Base-by-base conservation (phyloP, 2,113 vertebrate genomes). In the Solea senegalensis region DNA sequence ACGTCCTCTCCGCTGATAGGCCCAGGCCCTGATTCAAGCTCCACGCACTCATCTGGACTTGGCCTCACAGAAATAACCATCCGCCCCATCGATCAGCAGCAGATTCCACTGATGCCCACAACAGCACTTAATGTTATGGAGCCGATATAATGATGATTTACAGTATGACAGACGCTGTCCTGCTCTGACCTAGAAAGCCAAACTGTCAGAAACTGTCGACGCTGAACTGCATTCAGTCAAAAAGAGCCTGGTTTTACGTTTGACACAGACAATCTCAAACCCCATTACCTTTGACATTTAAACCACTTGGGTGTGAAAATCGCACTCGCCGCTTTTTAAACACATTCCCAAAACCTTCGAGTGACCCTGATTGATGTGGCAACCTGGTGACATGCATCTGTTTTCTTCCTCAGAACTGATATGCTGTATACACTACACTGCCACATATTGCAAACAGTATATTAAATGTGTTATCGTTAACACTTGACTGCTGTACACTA, bases 1-100 rank as follows among this genome's bases (percentile, higher is more conserved):
- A 88, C 82, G 46, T 76, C 84, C 66, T 76, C 69, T 79, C 43
- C 74, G 72, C 72, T 78, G 86, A 86, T 76, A 69, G 77, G 70
- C 73, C 72, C 74, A 66, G 81, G 81, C 45, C 70, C 65, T 75
- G 73, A 86, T 70, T 86, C 87, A 73, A 72, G 75, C 70, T 67
- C 72, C 84, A 67, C 82, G 62, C 78, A 82, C 83, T 88, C 76
- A 86, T 80, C 83, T 83, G 83, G 80, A 82, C 76, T 60, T 78
- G 1, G 44, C 64, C 59, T 76, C 65, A 68, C 68, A 60, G 69
- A 85, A 84, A 84, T 72, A 82, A 84, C 66, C 69, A 44, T 48
- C 65, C 16, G 34, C 61, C 78, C 73, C 78, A 72, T 55, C n/a
- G 10, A 57, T 70, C 69, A 69, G 55, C 74, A 67, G 69, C 64